These are phyloP conservation scores for Archegozetes longisetosus DNA, from an alignment of 1,140 invertebrate genomes.

Conservation along the genomic window DNA sequence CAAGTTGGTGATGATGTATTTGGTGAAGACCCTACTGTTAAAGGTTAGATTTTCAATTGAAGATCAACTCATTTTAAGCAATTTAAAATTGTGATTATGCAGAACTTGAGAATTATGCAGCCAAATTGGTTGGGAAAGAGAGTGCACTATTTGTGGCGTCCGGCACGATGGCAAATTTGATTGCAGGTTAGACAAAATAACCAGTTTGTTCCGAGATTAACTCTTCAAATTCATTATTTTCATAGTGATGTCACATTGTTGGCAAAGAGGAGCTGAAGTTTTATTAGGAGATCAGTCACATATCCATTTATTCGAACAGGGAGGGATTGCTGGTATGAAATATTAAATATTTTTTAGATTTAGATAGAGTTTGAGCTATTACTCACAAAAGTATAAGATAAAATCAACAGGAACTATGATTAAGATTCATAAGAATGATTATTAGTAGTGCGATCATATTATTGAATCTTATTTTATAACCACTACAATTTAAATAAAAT, in stretches of 20 bases:
- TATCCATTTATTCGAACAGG: conserved; percentile 73
- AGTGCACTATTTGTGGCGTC: conserved; percentile 70
- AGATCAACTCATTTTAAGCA: background rate
- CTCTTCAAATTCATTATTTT: conserved; percentile 51
- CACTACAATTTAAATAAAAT: no score
- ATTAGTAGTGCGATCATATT: no score
- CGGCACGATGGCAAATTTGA: conserved; percentile 88
- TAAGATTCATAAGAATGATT: no score
- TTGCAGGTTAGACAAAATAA: conserved; percentile 27
- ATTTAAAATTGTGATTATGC: conserved; percentile 17
- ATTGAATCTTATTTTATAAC: no score
- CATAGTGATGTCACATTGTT: conserved; percentile 57
- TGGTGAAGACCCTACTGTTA: conserved; percentile 79
- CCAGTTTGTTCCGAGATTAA: no score
- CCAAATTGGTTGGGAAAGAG: conserved; percentile 68
- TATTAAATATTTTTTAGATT: no score
- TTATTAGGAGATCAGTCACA: conserved; percentile 68
- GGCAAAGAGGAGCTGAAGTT: conserved; percentile 60
- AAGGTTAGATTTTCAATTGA: conserved; percentile 31
- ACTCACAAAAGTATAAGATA: no score
- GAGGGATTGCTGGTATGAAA: conserved; percentile 30
- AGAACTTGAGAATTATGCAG: conserved; percentile 57
- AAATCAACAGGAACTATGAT: no score
- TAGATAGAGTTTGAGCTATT: no score
- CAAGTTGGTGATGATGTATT: conserved; percentile 83